Conservation (phyloP, 2,888 invertebrate species). For the Agrotis puta region DNA sequence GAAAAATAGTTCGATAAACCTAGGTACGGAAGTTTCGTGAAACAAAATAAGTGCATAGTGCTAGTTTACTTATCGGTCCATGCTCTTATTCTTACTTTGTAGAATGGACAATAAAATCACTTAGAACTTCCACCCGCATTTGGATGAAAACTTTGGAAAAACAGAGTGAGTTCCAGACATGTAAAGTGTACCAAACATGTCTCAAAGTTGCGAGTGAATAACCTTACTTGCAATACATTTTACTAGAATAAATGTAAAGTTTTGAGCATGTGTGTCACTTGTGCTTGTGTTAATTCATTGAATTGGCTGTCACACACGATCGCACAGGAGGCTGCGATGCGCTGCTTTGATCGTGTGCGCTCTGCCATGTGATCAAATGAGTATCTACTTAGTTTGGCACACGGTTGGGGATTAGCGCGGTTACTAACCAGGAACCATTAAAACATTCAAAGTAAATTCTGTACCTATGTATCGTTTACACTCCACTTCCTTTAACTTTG, state of each 20-base stretch:
- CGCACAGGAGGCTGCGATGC: slow-evolving; percentile 78
- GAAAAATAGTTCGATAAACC: slow-evolving; percentile 26
- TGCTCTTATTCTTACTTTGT: slow-evolving; percentile 41
- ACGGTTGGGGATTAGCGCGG: slow-evolving; percentile 70
- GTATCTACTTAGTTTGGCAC: slow-evolving; percentile 76
- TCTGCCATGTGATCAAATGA: slow-evolving; percentile 87
- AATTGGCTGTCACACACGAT: slow-evolving; percentile 83
- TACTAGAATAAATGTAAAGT: slow-evolving; percentile 65
- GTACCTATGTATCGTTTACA: slow-evolving; percentile 45
- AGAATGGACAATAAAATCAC: slow-evolving; percentile 51
- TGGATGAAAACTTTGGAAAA: slow-evolving; percentile 36
- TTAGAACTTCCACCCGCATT: slow-evolving; percentile 45
- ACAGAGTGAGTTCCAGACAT: slow-evolving; percentile 33
- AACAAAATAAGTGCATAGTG: slow-evolving; percentile 53
- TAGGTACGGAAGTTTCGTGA: slow-evolving; percentile 28
- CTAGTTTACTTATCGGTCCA: slow-evolving; percentile 34
- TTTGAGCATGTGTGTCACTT: slow-evolving; percentile 82
- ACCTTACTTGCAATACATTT: slow-evolving; percentile 47
- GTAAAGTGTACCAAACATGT: slow-evolving; percentile 48
- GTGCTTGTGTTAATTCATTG: slow-evolving; percentile 85
- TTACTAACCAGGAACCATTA: slow-evolving; percentile 67
- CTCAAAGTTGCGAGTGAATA: slow-evolving; percentile 27
- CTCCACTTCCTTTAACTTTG: slow-evolving; percentile 39
- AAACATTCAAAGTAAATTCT: slow-evolving; percentile 63
- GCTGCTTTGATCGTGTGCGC: slow-evolving; percentile 87